A percentile compares a stretch with the other conserved stretches of the same genome.
phyloP scores from a whole-genome alignment of 2,113 vertebrate genomes.

The Willisornis vidua region DNA sequence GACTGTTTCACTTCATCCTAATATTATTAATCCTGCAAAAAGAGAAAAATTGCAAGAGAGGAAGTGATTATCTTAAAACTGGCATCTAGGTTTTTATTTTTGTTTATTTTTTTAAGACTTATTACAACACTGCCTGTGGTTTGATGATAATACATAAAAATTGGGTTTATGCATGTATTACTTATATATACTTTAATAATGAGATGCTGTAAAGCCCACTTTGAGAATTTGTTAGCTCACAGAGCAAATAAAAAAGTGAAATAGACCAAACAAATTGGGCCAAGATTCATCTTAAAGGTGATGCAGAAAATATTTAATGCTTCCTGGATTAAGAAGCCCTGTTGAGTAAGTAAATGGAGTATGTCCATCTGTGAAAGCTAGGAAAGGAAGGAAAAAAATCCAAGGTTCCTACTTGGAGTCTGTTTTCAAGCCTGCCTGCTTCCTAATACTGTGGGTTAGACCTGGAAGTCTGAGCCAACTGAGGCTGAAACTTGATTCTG shows the following conservation, averaged over 20 bases:
- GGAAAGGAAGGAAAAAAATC: neutral
- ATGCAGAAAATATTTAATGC: neutral
- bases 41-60: neutral
- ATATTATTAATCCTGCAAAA: neutral
- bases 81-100: neutral
- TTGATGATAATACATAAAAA: neutral
- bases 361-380: neutral
- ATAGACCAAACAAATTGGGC: neutral
- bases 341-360: neutral
- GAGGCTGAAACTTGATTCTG: neutral
- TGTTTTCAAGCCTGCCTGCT: neutral
- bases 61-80: neutral
- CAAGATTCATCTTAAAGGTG: neutral
- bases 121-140: neutral
- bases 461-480: neutral
- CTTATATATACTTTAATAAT: neutral
- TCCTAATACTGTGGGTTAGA: neutral
- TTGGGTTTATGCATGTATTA: neutral
- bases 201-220: neutral
- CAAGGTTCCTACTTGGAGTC: neutral
- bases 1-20: neutral
- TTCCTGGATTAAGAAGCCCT: neutral
- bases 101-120: neutral
- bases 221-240: neutral
- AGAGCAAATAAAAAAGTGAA: neutral